Percentiles rank a stretch among this genome's conserved stretches.
Conservation (phyloP, 1,140 invertebrate genomes). For the Sminthurides bifidus region DNA sequence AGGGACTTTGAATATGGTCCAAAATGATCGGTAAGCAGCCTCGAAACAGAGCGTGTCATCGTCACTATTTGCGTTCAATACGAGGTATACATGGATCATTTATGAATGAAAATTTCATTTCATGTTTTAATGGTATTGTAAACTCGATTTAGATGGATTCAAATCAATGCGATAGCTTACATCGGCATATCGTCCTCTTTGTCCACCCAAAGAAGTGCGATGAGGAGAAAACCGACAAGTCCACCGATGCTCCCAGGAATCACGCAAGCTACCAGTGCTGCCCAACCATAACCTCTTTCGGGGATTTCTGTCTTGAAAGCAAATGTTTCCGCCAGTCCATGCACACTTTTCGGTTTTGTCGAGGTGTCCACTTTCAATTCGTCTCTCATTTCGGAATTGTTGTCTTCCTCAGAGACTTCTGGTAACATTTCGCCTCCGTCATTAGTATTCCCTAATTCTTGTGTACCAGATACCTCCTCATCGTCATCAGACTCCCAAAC, state of each 20-base stretch:
- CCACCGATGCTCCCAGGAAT: conserved; percentile 24
- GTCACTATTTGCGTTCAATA: too few species aligned
- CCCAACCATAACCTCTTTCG: conserved; percentile 23
- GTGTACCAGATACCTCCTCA: neutral
- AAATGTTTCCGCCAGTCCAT: conserved; percentile 9
- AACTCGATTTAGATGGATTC: too few species aligned
- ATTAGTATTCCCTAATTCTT: neutral
- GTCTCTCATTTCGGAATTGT: neutral
- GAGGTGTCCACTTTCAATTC: neutral
- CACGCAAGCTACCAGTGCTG: conserved; percentile 15
- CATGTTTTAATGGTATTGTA: too few species aligned
- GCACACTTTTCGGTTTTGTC: neutral
- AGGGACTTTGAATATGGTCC: too few species aligned
- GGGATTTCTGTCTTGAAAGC: conserved; percentile 19
- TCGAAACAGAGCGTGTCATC: conserved; percentile 30
- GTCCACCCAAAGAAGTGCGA: conserved; percentile 26
- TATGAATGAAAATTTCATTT: too few species aligned
- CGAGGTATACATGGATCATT: too few species aligned
- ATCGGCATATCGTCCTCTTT: conserved; percentile 22
- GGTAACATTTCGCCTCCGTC: too few species aligned
- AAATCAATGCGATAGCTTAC: too few species aligned
- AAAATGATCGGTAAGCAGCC: conserved; percentile 23
- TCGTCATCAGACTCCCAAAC: neutral
- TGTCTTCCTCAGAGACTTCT: neutral
- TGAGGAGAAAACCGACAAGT: conserved; percentile 24